phyloP scores from a whole-genome alignment of 2,888 invertebrate species.

The Scaptomyza reducta region DNA sequence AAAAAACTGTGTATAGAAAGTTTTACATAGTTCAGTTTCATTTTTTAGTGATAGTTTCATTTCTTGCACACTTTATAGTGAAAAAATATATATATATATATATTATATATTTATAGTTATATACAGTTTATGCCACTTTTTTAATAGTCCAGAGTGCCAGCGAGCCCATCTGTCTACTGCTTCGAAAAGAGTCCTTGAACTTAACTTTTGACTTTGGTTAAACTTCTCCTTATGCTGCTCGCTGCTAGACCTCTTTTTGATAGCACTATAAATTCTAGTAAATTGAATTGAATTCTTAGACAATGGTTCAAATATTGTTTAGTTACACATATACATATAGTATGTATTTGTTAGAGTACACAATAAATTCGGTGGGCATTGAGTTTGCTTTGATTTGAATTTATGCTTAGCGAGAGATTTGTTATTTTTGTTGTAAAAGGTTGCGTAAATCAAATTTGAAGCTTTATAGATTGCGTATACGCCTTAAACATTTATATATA shows the following conservation, averaged over 20 bases:
- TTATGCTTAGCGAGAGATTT: constrained; percentile 32
- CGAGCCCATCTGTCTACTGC: background rate
- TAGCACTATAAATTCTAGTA: constrained; percentile 25
- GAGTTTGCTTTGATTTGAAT: constrained; percentile 62
- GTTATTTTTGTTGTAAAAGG: background rate
- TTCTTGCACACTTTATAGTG: constrained; percentile 40
- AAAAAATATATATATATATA: constrained; percentile 44
- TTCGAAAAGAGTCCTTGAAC: background rate
- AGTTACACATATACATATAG: constrained; percentile 18
- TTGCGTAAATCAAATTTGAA: constrained; percentile 42
- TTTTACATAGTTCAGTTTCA: constrained; percentile 2
- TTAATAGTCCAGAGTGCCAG: constrained; percentile 4
- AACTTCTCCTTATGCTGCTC: constrained; percentile 3
- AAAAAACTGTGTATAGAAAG: constrained; percentile 4
- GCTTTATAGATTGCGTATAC: constrained; percentile 59
- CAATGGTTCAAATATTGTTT: constrained; percentile 8
- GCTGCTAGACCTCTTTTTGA: constrained; percentile 4
- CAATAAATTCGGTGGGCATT: constrained; percentile 78
- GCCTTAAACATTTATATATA: constrained; percentile 31
- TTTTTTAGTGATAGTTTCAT: constrained; percentile 1
- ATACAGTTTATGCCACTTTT: constrained; percentile 21
- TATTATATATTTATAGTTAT: constrained; percentile 15
- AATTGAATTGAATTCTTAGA: constrained; percentile 30
- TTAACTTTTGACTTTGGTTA: background rate
- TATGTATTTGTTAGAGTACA: constrained; percentile 39